Base-by-base conservation (phyloP, 1,140 invertebrate species). In the Brachionus plicatilis region DNA sequence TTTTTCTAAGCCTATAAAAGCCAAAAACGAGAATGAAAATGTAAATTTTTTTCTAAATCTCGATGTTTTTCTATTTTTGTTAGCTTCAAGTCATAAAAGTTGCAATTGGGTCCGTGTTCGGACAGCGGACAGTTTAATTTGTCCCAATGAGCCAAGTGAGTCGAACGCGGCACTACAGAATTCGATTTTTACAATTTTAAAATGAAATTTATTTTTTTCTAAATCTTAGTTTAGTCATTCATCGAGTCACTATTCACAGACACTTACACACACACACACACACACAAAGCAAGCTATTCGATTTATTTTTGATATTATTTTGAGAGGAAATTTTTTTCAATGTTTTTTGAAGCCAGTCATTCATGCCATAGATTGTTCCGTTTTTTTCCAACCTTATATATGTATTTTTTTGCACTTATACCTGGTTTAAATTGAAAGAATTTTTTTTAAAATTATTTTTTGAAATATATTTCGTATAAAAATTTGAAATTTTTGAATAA, bases 371-470 rank as follows among this genome's bases (percentile, higher is more conserved):
- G 33, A 68, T 72, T 72, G 68, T 72, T 72, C 68, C 68, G 68
- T 72, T 72, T 43, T 72, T 68, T 68, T 68, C 53, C 53, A 60
- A 60, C 53, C 53, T 60, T 60, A 60, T 60, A 60, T 60, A 60
- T 60, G 17, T 60, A 20, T 60, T 60, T 60, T 60, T 43, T 43
- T 43, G 5, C 7, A 41, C 17, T 20, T 43, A 72, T 1, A 37
- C 37, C 41, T 43, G 33, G n/a, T 43, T 72, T 41, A 41, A 41
- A 41, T 41, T 72, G 68, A 72, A 72, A 72, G 41, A 72, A 41
- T 72, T 72, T 72, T 72, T 72, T 72, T 72, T 72, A 72, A 72
- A 72, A 72, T 72, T 72, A 72, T 72, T 72, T 72, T 72, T 72
- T 72, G 37, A 72, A 72, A 72, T 72, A 47, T 72, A 72, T 72